Evolutionary conservation across 1,140 invertebrate genomes (phyloP).

Genomic region (Nasonia longicornis): DNA sequence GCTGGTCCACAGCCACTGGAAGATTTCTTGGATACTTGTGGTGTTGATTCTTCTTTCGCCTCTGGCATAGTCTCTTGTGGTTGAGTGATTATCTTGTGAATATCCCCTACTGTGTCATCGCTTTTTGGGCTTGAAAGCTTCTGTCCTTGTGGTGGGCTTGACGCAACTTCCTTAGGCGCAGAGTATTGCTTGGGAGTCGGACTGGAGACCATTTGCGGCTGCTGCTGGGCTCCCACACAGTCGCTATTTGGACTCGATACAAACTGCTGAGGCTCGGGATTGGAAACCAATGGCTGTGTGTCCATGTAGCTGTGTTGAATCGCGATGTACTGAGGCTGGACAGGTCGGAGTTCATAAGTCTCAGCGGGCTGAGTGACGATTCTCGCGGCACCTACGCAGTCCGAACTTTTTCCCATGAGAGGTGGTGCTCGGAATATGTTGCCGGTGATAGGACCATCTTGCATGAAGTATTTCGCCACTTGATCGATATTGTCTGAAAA

Average conservation of each 20-base stretch:
- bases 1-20: neutral
- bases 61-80: constrained; percentile 17
- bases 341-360: neutral
- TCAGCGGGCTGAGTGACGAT: neutral
- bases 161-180: neutral
- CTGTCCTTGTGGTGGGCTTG: neutral
- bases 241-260: neutral
- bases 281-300: neutral
- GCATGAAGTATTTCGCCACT: constrained; percentile 58
- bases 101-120: neutral
- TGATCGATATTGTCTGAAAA: constrained; percentile 53
- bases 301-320: neutral
- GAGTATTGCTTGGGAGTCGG: neutral
- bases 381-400: neutral
- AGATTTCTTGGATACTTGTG: neutral
- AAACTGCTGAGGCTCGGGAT: neutral
- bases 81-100: constrained; percentile 24
- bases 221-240: neutral
- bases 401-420: neutral
- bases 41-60: too few relatives aligned
- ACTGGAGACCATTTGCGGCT: neutral
- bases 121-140: neutral
- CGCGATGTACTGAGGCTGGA: neutral
- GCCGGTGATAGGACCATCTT: constrained; percentile 52
- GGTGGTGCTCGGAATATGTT: constrained; percentile 37